Conservation (phyloP, 2,888 invertebrate genomes). For the Patella ulyssiponensis region DNA sequence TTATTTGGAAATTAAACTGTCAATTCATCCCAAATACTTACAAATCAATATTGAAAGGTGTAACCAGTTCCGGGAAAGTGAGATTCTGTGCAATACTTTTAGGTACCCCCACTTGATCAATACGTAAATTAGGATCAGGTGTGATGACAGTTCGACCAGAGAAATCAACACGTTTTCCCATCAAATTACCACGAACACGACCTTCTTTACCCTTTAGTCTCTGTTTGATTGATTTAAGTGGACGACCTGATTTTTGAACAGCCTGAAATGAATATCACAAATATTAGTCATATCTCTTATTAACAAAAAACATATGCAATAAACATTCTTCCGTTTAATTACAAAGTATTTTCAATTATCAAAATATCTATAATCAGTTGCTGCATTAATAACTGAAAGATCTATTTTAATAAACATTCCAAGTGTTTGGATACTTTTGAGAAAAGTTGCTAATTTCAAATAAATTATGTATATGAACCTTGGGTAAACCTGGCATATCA, state of each 20-base stretch:
- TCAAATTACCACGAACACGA: slow-evolving; percentile 97
- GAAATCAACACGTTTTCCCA: slow-evolving; percentile 99
- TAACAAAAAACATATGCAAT: neutral
- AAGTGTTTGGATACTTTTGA: too few relatives aligned
- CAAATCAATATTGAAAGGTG: slow-evolving; percentile 98
- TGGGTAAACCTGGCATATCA: slow-evolving; percentile 90
- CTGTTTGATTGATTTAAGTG: slow-evolving; percentile 96
- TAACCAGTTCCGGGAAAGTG: slow-evolving; percentile 99
- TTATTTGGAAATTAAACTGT: too few relatives aligned
- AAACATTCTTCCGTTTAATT: neutral
- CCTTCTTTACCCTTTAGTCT: slow-evolving; percentile 98
- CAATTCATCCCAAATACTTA: slow-evolving; percentile 65
- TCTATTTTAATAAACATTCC: too few relatives aligned
- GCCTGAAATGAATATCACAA: slow-evolving; percentile 75
- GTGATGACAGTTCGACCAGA: slow-evolving; percentile 94
- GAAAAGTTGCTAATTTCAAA: too few relatives aligned
- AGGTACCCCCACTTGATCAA: slow-evolving; percentile 97
- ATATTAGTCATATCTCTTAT: too few relatives aligned
- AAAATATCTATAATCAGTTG: too few relatives aligned
- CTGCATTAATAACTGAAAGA: too few relatives aligned
- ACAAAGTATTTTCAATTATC: neutral
- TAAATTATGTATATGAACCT: slow-evolving; percentile 42
- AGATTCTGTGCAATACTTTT: slow-evolving; percentile 98
- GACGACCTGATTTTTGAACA: slow-evolving; percentile 99
- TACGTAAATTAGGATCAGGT: slow-evolving; percentile 80